Conservation (phyloP, 2,888 invertebrate genomes). For the Argyra leucocephala region DNA sequence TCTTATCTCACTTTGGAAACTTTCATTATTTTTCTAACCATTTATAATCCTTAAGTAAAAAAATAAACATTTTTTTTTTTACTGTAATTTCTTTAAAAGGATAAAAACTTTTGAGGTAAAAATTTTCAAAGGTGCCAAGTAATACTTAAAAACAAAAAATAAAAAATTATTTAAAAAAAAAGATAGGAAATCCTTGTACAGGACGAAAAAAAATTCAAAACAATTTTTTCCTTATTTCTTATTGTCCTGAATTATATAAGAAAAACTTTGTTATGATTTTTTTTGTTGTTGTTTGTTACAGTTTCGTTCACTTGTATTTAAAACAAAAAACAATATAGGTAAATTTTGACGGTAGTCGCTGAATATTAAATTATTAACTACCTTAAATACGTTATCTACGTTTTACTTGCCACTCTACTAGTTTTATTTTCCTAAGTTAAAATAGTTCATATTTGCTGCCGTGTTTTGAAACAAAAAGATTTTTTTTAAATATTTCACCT, state of each 20-base stretch:
- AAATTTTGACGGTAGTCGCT: no score
- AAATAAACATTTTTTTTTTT: neutral
- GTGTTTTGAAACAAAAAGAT: no score
- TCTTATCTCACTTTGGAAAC: neutral
- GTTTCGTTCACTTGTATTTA: no score
- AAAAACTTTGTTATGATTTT: neutral
- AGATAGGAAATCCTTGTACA: neutral
- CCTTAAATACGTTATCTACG: no score
- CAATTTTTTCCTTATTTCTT: neutral
- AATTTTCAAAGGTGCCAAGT: neutral
- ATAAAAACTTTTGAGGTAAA: slow-evolving; percentile 6
- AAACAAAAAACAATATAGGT: no score
- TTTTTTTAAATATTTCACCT: no score
- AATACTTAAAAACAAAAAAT: neutral
- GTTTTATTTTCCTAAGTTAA: no score
- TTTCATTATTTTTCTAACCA: neutral
- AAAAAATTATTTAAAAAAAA: neutral
- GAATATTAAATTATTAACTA: no score
- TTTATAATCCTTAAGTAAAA: slow-evolving; percentile 1
- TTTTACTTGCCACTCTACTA: no score
- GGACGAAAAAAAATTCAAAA: neutral
- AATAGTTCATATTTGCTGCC: no score
- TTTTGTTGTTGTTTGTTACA: neutral
- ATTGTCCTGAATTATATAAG: neutral
- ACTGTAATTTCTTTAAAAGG: neutral